phyloP scores from a whole-genome alignment of 2,888 invertebrate species.

The Scotopteryx bipunctaria region DNA sequence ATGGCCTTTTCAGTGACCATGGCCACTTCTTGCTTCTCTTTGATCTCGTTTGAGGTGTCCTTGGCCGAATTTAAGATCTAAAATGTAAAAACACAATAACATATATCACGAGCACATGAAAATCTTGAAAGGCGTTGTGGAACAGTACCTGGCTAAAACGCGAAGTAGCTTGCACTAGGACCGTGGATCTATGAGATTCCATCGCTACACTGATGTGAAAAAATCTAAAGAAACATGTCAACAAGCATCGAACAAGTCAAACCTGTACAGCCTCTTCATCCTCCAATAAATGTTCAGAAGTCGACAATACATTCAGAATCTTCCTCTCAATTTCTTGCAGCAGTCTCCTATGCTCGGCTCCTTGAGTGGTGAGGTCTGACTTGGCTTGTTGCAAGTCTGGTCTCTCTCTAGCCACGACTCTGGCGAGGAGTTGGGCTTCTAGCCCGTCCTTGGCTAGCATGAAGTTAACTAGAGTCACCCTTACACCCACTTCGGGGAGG shows the following conservation, averaged over 20 bases:
- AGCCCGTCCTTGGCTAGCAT: constrained; percentile 95
- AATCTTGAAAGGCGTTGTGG: background rate
- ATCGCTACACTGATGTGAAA: background rate
- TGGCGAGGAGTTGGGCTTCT: constrained; percentile 94
- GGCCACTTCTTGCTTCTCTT: constrained; percentile 94
- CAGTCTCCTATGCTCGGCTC: constrained; percentile 91
- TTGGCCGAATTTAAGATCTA: constrained; percentile 95
- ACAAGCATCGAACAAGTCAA: constrained; percentile 18
- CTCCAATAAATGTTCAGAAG: constrained; percentile 86
- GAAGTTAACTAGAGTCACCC: constrained; percentile 95
- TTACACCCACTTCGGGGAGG: constrained; percentile 95
- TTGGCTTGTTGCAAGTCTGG: constrained; percentile 97
- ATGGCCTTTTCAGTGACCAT: constrained; percentile 96
- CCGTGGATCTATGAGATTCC: too few species aligned
- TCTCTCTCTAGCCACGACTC: constrained; percentile 95
- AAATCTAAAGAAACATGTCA: background rate
- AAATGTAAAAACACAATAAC: background rate
- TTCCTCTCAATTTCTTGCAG: constrained; percentile 95
- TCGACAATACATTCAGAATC: constrained; percentile 86
- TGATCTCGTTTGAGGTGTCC: constrained; percentile 94
- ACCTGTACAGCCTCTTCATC: constrained; percentile 94
- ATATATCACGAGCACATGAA: background rate
- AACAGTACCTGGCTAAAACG: too few species aligned
- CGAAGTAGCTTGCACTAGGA: too few species aligned
- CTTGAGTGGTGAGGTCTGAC: constrained; percentile 92